Conservation (phyloP, 1,140 invertebrate genomes). For the Oreohelix idahoensis region DNA sequence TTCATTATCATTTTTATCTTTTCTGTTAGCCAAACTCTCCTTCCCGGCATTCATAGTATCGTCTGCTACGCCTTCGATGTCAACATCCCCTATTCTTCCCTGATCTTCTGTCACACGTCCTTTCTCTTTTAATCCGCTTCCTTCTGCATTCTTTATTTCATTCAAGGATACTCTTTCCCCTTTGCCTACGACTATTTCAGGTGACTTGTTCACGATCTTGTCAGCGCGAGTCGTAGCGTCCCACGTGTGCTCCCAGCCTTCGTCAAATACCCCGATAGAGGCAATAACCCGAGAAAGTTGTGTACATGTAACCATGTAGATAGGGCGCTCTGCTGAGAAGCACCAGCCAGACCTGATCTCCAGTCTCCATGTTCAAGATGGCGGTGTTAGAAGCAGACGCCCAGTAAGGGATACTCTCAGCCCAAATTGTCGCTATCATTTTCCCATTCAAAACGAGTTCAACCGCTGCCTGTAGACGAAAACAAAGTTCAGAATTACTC, state of each 20-base stretch:
- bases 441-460: constrained; percentile 63
- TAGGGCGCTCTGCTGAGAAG: constrained; percentile 61
- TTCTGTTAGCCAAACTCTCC: background rate
- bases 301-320: constrained; percentile 72
- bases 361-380: constrained; percentile 63
- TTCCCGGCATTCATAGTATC: background rate
- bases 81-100: background rate
- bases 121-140: background rate
- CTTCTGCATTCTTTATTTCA: background rate
- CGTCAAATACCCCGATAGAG: constrained; percentile 59
- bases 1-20: background rate
- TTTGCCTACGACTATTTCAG: background rate
- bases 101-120: background rate
- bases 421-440: constrained; percentile 71
- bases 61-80: constrained; percentile 11
- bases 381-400: constrained; percentile 67
- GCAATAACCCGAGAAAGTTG: constrained; percentile 69
- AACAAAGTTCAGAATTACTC: too few species aligned
- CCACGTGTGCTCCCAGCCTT: constrained; percentile 1
- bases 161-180: background rate
- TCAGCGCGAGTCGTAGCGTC: background rate
- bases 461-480: constrained; percentile 65
- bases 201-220: background rate
- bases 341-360: constrained; percentile 69
- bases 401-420: constrained; percentile 72